phyloP scores from a whole-genome alignment of 2,797 vertebrate genomes.

The Hippoglossus hippoglossus region DNA sequence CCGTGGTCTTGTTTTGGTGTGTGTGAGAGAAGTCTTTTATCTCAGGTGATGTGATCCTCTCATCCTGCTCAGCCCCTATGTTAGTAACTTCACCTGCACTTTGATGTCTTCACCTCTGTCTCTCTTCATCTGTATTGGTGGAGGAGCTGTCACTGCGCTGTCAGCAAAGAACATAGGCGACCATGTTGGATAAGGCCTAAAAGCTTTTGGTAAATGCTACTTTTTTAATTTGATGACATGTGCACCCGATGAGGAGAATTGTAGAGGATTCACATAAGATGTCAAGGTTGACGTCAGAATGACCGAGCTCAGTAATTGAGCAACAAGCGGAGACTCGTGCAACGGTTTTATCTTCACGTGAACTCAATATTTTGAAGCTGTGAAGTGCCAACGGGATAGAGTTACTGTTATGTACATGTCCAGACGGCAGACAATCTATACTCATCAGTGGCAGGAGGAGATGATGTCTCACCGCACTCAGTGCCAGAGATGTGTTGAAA shows the following conservation, averaged over 20 bases:
- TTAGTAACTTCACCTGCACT: slow-evolving; percentile 71
- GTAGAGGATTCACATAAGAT: slow-evolving; percentile 27
- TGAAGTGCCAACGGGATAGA: slow-evolving; percentile 55
- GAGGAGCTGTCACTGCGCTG: slow-evolving; percentile 10
- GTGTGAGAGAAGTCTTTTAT: slow-evolving; percentile 61
- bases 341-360: slow-evolving; percentile 43
- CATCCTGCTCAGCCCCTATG: slow-evolving; percentile 70
- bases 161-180: slow-evolving; percentile 13
- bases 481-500: slow-evolving; percentile 43
- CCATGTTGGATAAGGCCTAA: not conserved
- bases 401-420: slow-evolving; percentile 54
- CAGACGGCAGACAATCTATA: slow-evolving; percentile 46
- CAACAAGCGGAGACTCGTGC: slow-evolving; percentile 57
- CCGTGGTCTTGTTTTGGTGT: slow-evolving; percentile 58
- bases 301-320: slow-evolving; percentile 31
- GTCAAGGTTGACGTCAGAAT: slow-evolving; percentile 28
- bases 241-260: slow-evolving; percentile 16
- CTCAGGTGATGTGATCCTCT: slow-evolving; percentile 69
- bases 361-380: slow-evolving; percentile 63
- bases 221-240: slow-evolving; percentile 16
- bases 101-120: slow-evolving; percentile 60
- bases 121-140: slow-evolving; percentile 1
- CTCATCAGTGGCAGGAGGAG: slow-evolving; percentile 38
- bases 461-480: slow-evolving; percentile 34
- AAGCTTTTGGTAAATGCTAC: slow-evolving; percentile 4